Conservation (phyloP, 2,888 invertebrate species). For the Coleophora flavipennella region DNA sequence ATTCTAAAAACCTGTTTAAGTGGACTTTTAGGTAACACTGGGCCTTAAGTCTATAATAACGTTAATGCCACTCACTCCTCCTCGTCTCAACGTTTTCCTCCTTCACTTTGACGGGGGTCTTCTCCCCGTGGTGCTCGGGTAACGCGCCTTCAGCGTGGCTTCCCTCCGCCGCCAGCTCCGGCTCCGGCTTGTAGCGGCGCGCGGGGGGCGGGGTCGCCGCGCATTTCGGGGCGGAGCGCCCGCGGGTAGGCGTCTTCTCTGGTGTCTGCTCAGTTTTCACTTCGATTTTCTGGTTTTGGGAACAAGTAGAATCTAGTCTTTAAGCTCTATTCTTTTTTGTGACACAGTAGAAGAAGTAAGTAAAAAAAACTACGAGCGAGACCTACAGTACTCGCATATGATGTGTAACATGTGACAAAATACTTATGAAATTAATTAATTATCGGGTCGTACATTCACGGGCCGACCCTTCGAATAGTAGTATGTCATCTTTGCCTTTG, state of each 20-base stretch:
- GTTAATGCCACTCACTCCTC: conserved; percentile 31
- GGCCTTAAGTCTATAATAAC: too few species aligned
- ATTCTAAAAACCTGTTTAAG: too few species aligned
- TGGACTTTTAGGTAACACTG: too few species aligned
- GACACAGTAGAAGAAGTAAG: too few species aligned
- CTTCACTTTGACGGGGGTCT: conserved; percentile 12
- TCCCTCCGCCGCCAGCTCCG: conserved; percentile 52
- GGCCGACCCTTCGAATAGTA: too few species aligned
- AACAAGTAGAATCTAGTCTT: neutral
- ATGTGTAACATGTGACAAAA: too few species aligned
- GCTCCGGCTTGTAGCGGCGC: conserved; percentile 47
- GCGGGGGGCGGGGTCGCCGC: conserved; percentile 47
- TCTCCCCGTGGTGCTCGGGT: conserved; percentile 26
- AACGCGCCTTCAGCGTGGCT: conserved; percentile 50
- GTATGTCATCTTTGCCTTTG: too few species aligned
- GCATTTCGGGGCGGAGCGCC: conserved; percentile 45
- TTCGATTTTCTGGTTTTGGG: conserved; percentile 55
- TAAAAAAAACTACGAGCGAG: too few species aligned
- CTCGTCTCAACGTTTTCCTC: conserved; percentile 44
- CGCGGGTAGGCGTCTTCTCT: conserved; percentile 45
- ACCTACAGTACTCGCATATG: too few species aligned
- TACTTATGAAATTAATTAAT: too few species aligned
- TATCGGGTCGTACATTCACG: too few species aligned
- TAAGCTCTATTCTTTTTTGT: too few species aligned
- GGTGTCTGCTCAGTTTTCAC: conserved; percentile 58